These are phyloP conservation scores for Xenops minutus DNA, from an alignment of 2,797 vertebrate genomes.

Conservation along the genomic window DNA sequence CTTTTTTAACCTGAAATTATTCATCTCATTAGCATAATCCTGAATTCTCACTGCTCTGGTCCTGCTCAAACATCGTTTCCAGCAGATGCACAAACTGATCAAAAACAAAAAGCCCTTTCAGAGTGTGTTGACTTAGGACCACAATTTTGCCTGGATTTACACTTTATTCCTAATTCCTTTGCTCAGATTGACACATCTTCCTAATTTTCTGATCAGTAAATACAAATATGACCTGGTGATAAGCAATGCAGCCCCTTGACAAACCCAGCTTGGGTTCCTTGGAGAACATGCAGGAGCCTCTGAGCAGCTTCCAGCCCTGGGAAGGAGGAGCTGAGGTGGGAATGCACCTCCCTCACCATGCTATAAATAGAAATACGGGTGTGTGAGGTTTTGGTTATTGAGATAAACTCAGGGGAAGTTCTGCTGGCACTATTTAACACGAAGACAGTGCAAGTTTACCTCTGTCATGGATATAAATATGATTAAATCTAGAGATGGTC, in stretches of 20 bases:
- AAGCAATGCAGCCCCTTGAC: not conserved
- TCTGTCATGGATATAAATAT: not conserved
- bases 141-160: not conserved
- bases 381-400: not conserved
- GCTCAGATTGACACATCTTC: not conserved
- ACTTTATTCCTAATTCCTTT: not conserved
- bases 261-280: not conserved
- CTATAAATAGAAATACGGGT: not conserved
- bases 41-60: conserved; percentile 1
- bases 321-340: not conserved
- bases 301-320: not conserved
- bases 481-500: not conserved
- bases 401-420: not conserved
- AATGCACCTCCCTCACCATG: fast-evolving
- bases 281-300: not conserved
- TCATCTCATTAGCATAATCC: conserved; percentile 54
- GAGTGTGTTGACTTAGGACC: not conserved
- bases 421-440: not conserved
- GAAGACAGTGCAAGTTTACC: fast-evolving
- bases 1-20: conserved; percentile 54
- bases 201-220: not conserved
- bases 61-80: conserved; percentile 18
- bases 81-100: conserved; percentile 5
- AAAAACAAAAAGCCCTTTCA: not conserved
- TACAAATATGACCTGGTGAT: fast-evolving